Conservation (phyloP, 2,888 invertebrate genomes). For the Synergus umbraculus region DNA sequence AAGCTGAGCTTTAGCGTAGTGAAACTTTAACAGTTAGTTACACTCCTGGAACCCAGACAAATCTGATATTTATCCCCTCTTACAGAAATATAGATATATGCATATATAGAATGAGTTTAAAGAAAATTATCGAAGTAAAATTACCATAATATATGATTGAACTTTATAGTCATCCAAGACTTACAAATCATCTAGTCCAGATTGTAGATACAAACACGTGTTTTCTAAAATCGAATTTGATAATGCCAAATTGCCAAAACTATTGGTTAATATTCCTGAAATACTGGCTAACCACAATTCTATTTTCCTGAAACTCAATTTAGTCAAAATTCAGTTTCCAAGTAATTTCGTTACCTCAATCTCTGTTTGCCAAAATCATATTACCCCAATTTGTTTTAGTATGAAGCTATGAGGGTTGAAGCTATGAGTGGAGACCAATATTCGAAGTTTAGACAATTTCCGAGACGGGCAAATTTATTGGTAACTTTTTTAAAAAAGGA, state of each 20-base stretch:
- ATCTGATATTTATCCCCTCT: constrained; percentile 3
- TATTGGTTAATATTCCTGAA: neutral
- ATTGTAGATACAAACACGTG: neutral
- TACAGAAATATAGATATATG: neutral
- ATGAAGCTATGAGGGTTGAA: too few relatives aligned
- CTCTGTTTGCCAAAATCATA: neutral
- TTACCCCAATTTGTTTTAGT: neutral
- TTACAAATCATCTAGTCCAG: neutral
- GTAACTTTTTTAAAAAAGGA: neutral
- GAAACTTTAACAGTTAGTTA: constrained; percentile 16
- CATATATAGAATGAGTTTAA: neutral
- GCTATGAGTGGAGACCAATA: too few relatives aligned
- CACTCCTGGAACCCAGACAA: neutral
- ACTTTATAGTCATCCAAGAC: neutral
- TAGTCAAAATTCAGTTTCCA: neutral
- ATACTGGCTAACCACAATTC: neutral
- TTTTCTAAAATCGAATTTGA: neutral
- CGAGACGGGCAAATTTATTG: neutral
- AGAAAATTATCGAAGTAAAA: neutral
- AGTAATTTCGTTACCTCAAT: neutral
- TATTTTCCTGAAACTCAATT: neutral
- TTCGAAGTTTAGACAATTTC: too few relatives aligned
- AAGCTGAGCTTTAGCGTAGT: constrained; percentile 10
- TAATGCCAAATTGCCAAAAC: too few relatives aligned
- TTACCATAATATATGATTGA: neutral